Base-by-base conservation (phyloP, 53 echinoderm and acorn worm genomes). In the Arbacia lixula region DNA sequence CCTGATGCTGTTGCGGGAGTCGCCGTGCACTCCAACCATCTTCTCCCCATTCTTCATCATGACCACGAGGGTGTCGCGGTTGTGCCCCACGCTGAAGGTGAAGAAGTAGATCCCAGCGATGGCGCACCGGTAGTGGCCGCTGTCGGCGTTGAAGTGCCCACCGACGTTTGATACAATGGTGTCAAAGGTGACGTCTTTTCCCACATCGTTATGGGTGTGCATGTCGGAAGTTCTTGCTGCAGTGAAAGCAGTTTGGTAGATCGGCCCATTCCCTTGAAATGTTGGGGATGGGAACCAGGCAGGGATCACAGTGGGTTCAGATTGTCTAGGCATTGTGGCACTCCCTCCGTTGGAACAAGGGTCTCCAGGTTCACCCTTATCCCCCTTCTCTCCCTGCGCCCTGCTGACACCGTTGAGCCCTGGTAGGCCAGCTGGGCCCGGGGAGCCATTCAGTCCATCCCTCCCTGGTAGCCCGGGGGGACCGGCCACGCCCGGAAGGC, bases 91-190 rank as follows among this genome's bases (percentile, higher is more conserved):
- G 32, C 68, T 84, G 77, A 93, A 91, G 39, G 67, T 88, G 79
- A 93, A 93, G 83, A 85, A 93, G 66, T 91, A 93, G 19, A 88
- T 91, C 27, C 94, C 94, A 34, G 91, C 91, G 33, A 86, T 60
- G 38, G 85, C 50, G 41, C 94, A 93, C 54, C 80, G 83, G 82
- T 76, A 93, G 60, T 76, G 91, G 21, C 91, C 88, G 3, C 86
- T 91, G 33, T 75, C 77, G 39, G 71, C 61, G 71, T 93, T 88
- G 83, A 93, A 93, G 40, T 88, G 88, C 37, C 84, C 86, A 17
- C 94, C 94, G 56, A 93, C 43, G 86, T 93, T 93, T 1, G 94
- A 74, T 60, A 91, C 36, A 37, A 91, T 73, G 24, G 60, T 56
- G 53, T 93, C 86, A 83, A 91, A 93, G 40, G 86, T 91, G 43